Evolutionary conservation across 1,140 invertebrate species (phyloP).

Genomic region (Sinonovacula constricta): DNA sequence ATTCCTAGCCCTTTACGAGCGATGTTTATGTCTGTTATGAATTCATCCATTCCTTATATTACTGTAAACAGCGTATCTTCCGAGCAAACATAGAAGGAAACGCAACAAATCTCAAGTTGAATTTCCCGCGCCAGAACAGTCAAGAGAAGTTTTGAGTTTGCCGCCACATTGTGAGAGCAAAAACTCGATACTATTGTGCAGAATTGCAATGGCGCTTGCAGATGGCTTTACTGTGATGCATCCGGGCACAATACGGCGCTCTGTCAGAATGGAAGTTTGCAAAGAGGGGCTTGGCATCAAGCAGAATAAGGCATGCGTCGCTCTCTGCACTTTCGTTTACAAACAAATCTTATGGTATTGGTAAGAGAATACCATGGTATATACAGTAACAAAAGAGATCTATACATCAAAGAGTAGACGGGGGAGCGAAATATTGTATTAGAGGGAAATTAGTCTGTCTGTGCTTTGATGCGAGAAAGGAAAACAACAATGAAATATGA

Average conservation of each 20-base stretch:
- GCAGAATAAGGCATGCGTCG: too few relatives aligned
- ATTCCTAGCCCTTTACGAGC: neutral
- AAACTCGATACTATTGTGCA: neutral
- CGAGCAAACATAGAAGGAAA: neutral
- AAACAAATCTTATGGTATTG: too few relatives aligned
- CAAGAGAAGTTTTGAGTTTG: neutral
- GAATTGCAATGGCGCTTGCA: neutral
- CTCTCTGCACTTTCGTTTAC: too few relatives aligned
- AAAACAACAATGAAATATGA: too few relatives aligned
- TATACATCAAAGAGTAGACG: too few relatives aligned
- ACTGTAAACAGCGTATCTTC: too few relatives aligned
- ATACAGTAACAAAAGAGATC: too few relatives aligned
- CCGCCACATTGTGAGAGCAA: neutral
- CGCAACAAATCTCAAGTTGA: neutral
- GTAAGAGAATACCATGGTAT: too few relatives aligned
- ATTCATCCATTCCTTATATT: neutral
- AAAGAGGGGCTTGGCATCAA: neutral
- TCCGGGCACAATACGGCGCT: neutral
- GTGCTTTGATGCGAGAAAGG: too few relatives aligned
- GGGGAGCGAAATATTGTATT: too few relatives aligned
- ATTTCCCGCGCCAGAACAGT: neutral
- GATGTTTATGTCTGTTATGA: neutral
- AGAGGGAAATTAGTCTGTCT: too few relatives aligned
- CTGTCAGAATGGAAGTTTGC: neutral
- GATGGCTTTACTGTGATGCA: neutral